A percentile compares a stretch with the other conserved stretches of the same genome.
Conservation (phyloP, 2,113 vertebrate genomes). For the Saguinus imperator region DNA sequence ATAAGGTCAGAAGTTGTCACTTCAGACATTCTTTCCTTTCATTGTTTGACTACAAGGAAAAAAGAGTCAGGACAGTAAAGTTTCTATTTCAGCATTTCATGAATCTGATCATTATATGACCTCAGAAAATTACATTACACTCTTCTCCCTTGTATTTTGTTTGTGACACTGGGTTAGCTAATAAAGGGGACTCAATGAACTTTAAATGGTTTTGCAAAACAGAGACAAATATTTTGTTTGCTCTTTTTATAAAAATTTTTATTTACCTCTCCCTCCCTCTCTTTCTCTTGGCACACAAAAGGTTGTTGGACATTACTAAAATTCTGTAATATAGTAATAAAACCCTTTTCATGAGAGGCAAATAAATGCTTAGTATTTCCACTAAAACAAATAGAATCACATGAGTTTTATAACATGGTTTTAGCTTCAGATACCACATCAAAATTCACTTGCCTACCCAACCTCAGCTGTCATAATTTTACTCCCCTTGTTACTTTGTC, state of each 20-base stretch:
- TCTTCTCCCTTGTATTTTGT: background rate
- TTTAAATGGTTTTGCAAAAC: background rate
- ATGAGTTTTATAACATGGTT: background rate
- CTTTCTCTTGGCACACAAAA: background rate
- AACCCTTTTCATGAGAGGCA: background rate
- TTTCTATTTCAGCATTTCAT: background rate
- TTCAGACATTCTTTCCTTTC: background rate
- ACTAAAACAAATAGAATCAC: background rate
- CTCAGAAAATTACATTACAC: background rate
- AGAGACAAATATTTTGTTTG: background rate
- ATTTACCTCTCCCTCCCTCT: background rate
- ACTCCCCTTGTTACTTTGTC: background rate
- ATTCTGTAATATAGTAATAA: background rate
- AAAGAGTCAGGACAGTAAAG: background rate
- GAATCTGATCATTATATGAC: background rate
- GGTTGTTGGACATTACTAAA: background rate
- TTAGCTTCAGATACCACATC: background rate
- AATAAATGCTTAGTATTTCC: constrained; percentile 34
- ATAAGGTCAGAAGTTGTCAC: background rate
- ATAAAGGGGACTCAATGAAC: background rate
- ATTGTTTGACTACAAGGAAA: background rate
- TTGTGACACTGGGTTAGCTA: background rate
- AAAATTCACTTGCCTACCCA: background rate
- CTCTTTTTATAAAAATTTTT: background rate
- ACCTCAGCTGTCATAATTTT: background rate